Percentiles rank a stretch among this genome's conserved stretches.
Evolutionary conservation across 2,888 invertebrate species (phyloP).

Genomic region (Drosophila fulvimacula): DNA sequence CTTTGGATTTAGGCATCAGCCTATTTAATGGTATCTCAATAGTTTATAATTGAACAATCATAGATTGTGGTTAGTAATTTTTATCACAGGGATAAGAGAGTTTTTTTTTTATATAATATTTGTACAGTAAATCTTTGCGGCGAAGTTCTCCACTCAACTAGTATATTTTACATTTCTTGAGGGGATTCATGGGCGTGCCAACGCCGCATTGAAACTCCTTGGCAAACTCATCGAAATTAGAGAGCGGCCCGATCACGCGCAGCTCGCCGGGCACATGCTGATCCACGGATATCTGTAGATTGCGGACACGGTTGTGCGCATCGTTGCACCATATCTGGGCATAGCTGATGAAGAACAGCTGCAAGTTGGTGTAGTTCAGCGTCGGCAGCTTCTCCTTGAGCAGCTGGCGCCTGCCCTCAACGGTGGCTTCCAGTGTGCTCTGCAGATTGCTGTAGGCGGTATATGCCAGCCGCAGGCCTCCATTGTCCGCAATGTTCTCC

Average conservation of each 20-base stretch:
- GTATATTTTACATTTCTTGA: conserved; percentile 77
- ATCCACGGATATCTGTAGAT: conserved; percentile 62
- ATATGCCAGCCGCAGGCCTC: conserved; percentile 81
- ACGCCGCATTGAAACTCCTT: conserved; percentile 74
- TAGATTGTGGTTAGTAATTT: neutral
- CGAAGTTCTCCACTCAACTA: conserved; percentile 29
- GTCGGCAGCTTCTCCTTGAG: conserved; percentile 69
- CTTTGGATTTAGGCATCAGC: no score
- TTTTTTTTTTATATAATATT: neutral
- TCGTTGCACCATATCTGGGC: conserved; percentile 82
- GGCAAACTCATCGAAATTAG: conserved; percentile 79
- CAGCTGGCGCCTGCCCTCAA: conserved; percentile 30
- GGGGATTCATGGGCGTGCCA: conserved; percentile 77
- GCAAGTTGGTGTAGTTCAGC: conserved; percentile 74
- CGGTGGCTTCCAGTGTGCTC: conserved; percentile 27
- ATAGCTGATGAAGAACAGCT: conserved; percentile 82
- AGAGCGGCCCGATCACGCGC: conserved; percentile 79
- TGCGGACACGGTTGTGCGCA: conserved; percentile 44
- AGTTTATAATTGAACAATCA: neutral
- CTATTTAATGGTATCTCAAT: neutral
- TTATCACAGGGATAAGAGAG: conserved; percentile 11
- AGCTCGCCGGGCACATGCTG: conserved; percentile 72
- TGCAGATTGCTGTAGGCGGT: conserved; percentile 79
- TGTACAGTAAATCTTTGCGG: neutral
- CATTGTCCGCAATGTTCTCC: conserved; percentile 83